Conservation (phyloP, 2,113 vertebrate genomes). For the Pleuronectes platessa region DNA sequence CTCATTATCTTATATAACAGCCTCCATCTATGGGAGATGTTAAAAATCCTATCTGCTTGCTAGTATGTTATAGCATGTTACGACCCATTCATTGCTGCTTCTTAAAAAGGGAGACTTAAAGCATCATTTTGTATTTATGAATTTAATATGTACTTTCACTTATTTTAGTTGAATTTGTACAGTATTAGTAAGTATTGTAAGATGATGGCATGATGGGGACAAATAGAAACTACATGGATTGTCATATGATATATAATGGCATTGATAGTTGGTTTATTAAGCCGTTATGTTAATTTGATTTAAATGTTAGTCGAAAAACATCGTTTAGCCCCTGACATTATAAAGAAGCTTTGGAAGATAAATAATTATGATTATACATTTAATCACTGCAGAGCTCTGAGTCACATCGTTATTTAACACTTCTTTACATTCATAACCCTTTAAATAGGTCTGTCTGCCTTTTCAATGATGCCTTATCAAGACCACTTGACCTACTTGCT, state of each 20-base stretch:
- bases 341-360: neutral
- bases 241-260: neutral
- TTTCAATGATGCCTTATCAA: constrained; percentile 43
- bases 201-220: neutral
- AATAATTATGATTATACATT: neutral
- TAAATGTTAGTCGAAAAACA: neutral
- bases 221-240: neutral
- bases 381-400: neutral
- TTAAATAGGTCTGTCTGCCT: constrained; percentile 35
- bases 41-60: neutral
- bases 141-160: no score
- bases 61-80: neutral
- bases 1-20: no score
- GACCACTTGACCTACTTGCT: constrained; percentile 48
- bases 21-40: no score
- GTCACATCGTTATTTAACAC: constrained; percentile 19
- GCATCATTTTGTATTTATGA: no score
- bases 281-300: neutral
- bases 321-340: neutral
- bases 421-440: constrained; percentile 24
- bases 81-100: neutral
- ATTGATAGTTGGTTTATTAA: neutral
- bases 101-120: neutral
- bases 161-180: no score
- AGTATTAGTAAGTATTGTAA: no score